Conservation (phyloP, 2,888 invertebrate species). For the Drosophila anomalata region DNA sequence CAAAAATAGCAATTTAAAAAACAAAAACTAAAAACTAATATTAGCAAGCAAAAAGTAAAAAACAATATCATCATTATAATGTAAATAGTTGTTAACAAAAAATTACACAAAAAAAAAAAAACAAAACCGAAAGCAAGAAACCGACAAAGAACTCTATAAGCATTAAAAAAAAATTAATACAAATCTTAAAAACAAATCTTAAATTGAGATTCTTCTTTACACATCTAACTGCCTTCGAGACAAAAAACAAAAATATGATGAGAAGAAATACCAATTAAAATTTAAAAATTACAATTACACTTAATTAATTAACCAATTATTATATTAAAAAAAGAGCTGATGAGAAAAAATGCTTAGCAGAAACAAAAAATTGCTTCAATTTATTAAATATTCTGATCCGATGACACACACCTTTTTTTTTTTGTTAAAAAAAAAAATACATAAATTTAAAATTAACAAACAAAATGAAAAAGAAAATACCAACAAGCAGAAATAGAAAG, state of each 20-base stretch:
- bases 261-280: constrained; percentile 23
- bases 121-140: constrained; percentile 18
- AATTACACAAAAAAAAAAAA: neutral
- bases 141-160: constrained; percentile 32
- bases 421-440: constrained; percentile 8
- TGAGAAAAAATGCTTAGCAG: constrained; percentile 24
- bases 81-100: constrained; percentile 36
- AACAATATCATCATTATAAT: constrained; percentile 11
- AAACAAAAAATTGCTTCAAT: constrained; percentile 19
- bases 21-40: constrained; percentile 26
- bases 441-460: neutral
- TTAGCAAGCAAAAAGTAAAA: constrained; percentile 7
- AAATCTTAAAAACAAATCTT: constrained; percentile 1
- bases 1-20: constrained; percentile 45
- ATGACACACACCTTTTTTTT: constrained; percentile 5
- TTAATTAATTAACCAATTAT: neutral
- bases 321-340: constrained; percentile 1
- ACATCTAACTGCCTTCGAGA: constrained; percentile 66
- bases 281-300: constrained; percentile 18
- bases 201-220: constrained; percentile 49
- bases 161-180: constrained; percentile 20
- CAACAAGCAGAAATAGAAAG: constrained; percentile 25
- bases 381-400: constrained; percentile 26
- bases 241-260: constrained; percentile 17
- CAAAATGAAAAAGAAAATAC: constrained; percentile 19